A percentile compares a stretch with the other conserved stretches of the same genome.
phyloP scores from a whole-genome alignment of 2,797 vertebrate genomes.

The Crax fasciolata region DNA sequence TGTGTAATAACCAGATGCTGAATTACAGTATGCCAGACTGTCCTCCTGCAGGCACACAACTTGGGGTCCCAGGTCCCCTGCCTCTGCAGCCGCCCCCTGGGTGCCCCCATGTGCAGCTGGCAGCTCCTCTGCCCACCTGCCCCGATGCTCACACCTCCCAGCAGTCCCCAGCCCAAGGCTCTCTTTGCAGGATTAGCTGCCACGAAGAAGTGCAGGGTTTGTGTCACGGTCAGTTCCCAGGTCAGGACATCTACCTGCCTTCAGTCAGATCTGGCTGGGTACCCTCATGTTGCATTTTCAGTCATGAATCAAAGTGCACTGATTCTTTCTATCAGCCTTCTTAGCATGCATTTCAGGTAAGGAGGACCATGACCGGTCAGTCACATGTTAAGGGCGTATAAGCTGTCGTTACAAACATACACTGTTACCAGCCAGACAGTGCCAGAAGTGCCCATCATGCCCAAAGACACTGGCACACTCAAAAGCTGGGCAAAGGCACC shows the following conservation, averaged over 20 bases:
- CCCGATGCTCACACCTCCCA: neutral
- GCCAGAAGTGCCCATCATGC: too few relatives aligned
- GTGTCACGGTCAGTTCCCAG: neutral
- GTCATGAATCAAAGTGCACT: neutral
- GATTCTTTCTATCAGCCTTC: neutral
- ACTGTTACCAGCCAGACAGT: neutral
- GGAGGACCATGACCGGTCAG: neutral
- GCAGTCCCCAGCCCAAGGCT: neutral
- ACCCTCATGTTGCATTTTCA: neutral
- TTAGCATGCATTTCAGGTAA: rapidly evolving
- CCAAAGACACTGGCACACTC: neutral
- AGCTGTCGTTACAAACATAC: neutral
- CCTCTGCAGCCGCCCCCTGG: rapidly evolving
- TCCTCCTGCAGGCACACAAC: rapidly evolving
- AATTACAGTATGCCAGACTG: neutral
- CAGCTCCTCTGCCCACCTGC: neutral
- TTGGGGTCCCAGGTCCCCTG: neutral
- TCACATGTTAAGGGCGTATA: neutral
- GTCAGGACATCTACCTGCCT: neutral
- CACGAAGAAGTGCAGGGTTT: rapidly evolving
- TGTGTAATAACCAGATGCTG: neutral
- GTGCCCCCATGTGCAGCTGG: neutral
- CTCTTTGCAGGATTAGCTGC: rapidly evolving
- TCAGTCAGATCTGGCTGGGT: neutral
- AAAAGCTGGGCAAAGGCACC: neutral